These are phyloP conservation scores for Arenicola marina DNA, from an alignment of 2,888 invertebrate genomes.

Conservation along the genomic window DNA sequence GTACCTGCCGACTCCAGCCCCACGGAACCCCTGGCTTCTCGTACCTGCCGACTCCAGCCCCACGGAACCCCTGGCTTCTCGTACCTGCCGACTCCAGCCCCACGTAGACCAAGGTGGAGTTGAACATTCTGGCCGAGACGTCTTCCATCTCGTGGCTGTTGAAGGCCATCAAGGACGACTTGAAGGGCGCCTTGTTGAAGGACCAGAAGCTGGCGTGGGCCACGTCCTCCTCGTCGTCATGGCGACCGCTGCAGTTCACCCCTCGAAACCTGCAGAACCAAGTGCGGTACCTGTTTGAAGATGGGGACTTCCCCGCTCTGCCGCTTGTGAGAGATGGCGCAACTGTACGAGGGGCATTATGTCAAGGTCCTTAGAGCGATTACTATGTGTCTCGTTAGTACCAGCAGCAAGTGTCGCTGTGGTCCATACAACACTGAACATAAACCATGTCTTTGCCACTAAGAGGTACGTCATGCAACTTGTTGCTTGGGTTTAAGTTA, in stretches of 20 bases:
- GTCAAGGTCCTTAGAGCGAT: too few relatives aligned
- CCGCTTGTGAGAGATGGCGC: background rate
- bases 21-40: too few relatives aligned
- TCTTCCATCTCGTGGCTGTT: slow-evolving; percentile 83
- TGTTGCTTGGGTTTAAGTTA: too few relatives aligned
- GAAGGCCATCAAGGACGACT: slow-evolving; percentile 75
- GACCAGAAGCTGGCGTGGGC: slow-evolving; percentile 77
- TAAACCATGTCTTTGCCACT: too few relatives aligned
- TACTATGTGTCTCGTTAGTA: too few relatives aligned
- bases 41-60: too few relatives aligned
- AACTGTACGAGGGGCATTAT: background rate
- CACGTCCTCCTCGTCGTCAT: slow-evolving; percentile 65
- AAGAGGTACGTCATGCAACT: too few relatives aligned
- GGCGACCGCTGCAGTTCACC: slow-evolving; percentile 10
- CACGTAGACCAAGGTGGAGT: slow-evolving; percentile 81
- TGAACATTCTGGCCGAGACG: slow-evolving; percentile 84
- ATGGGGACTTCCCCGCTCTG: slow-evolving; percentile 4
- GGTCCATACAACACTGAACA: too few relatives aligned
- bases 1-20: too few relatives aligned
- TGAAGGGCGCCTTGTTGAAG: slow-evolving; percentile 79
- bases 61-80: too few relatives aligned
- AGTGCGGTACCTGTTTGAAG: slow-evolving; percentile 8
- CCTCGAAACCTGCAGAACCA: slow-evolving; percentile 41
- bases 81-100: slow-evolving; percentile 54
- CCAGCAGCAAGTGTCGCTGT: too few relatives aligned